These are phyloP conservation scores for Cheilosia urbana DNA, from an alignment of 2,888 invertebrate genomes.

Conservation along the genomic window DNA sequence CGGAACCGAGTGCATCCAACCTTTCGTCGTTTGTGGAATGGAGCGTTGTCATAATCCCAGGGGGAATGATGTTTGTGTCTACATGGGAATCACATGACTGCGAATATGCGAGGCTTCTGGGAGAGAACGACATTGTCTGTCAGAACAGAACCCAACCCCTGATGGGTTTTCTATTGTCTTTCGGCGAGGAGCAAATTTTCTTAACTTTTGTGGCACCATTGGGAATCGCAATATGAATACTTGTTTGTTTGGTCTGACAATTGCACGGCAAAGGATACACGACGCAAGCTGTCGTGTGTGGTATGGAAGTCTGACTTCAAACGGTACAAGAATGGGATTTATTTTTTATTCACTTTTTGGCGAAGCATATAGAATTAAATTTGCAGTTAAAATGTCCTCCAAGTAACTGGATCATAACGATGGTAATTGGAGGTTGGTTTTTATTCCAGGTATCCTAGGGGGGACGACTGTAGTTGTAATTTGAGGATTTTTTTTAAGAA, in stretches of 20 bases:
- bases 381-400: not conserved
- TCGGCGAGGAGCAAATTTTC: conserved; percentile 44
- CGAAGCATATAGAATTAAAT: conserved; percentile 22
- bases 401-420: not conserved
- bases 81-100: conserved; percentile 12
- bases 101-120: not conserved
- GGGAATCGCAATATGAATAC: conserved; percentile 34
- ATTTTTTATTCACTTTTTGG: not conserved
- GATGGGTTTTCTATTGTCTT: conserved; percentile 51
- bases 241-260: conserved; percentile 45
- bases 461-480: too few relatives aligned
- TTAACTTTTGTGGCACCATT: conserved; percentile 45
- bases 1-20: conserved; percentile 31
- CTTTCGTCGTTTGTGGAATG: conserved; percentile 21
- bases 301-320: conserved; percentile 6
- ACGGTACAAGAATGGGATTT: conserved; percentile 21
- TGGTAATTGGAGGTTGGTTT: not conserved
- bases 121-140: not conserved
- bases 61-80: conserved; percentile 14
- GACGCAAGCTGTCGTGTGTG: not conserved
- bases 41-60: conserved; percentile 35
- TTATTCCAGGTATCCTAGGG: too few relatives aligned
- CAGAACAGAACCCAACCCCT: not conserved
- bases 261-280: conserved; percentile 3
- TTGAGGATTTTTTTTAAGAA: too few relatives aligned